Percentiles rank a stretch among this genome's conserved stretches.
Evolutionary conservation across 2,797 vertebrate genomes (phyloP).

Genomic region (Atherinosoma microstoma): DNA sequence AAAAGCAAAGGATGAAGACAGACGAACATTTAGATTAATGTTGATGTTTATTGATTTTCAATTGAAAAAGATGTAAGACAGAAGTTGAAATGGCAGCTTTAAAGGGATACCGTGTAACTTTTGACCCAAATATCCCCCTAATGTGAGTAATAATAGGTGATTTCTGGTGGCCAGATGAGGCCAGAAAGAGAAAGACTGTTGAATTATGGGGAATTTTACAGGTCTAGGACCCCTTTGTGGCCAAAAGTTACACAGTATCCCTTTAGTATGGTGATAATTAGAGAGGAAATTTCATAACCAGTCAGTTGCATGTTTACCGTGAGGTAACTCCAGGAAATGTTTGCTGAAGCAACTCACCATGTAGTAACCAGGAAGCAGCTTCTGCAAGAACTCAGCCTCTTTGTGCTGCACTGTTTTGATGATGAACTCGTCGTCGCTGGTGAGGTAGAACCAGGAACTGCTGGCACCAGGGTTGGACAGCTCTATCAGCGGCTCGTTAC

Average conservation of each 20-base stretch:
- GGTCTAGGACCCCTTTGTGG: no score
- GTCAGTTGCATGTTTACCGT: not conserved
- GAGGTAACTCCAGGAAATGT: slow-evolving; percentile 1
- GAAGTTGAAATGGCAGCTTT: not conserved
- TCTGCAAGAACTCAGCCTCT: slow-evolving; percentile 97
- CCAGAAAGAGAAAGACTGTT: no score
- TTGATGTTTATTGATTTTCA: not conserved
- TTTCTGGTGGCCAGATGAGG: no score
- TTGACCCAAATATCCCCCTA: no score
- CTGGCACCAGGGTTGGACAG: slow-evolving; percentile 95
- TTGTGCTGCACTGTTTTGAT: slow-evolving; percentile 98
- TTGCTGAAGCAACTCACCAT: slow-evolving; percentile 85
- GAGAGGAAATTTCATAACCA: not conserved
- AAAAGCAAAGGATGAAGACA: not conserved
- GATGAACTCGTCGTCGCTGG: slow-evolving; percentile 97
- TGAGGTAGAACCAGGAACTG: slow-evolving; percentile 97
- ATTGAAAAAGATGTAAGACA: not conserved
- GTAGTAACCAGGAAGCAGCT: slow-evolving; percentile 96
- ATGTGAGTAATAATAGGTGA: no score
- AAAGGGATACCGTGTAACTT: no score
- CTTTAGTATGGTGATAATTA: not conserved
- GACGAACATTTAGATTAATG: not conserved
- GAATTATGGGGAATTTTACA: no score
- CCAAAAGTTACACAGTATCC: no score
- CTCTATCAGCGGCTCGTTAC: slow-evolving; percentile 94